phyloP scores from a whole-genome alignment of 2,888 invertebrate genomes.

The Trachelus troglodyta region DNA sequence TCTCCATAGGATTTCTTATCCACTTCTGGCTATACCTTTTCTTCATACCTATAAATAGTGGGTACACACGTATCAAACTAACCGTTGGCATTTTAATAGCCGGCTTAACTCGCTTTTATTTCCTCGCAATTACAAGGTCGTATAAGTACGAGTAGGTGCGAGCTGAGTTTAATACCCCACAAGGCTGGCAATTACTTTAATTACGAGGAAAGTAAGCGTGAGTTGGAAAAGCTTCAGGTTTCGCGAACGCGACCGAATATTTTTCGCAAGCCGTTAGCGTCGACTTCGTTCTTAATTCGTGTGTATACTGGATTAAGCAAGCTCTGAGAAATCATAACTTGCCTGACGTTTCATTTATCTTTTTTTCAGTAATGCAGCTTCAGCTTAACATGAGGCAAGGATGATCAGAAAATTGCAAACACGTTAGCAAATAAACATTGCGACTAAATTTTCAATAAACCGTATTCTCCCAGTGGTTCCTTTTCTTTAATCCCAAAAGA shows the following conservation, averaged over 20 bases:
- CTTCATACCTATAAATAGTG: neutral
- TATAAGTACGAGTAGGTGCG: conserved; percentile 34
- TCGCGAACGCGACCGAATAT: neutral
- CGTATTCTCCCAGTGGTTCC: neutral
- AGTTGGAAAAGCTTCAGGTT: conserved; percentile 1
- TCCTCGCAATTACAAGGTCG: conserved; percentile 49
- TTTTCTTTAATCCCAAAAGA: neutral
- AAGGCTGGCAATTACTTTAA: conserved; percentile 54
- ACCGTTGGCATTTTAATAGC: conserved; percentile 53
- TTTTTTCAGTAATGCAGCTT: neutral
- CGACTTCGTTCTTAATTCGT: neutral
- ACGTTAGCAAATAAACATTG: neutral
- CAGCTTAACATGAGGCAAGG: neutral
- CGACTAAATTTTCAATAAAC: neutral
- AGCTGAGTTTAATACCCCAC: conserved; percentile 34
- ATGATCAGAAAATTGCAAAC: no score
- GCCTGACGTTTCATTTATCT: neutral
- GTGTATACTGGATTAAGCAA: neutral
- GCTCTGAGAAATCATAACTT: neutral
- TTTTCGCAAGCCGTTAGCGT: neutral
- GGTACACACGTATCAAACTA: conserved; percentile 39
- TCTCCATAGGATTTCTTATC: neutral
- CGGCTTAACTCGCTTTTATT: conserved; percentile 42
- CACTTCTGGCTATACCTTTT: neutral
- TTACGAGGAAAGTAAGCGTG: conserved; percentile 34